phyloP scores from a whole-genome alignment of 1,140 invertebrate genomes.

The Linepithema humile region DNA sequence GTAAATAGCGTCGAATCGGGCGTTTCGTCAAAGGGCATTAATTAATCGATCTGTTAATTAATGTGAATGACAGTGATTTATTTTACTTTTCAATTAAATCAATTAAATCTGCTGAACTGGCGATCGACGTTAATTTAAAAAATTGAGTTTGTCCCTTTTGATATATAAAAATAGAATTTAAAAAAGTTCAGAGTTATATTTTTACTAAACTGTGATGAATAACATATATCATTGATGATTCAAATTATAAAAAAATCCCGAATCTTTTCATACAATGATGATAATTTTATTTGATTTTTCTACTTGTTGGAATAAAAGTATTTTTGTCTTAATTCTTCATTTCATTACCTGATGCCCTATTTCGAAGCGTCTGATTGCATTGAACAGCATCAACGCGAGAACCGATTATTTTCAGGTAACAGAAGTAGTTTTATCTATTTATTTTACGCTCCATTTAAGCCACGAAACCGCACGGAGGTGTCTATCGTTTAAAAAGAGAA shows the following conservation, averaged over 20 bases:
- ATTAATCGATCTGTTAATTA: neutral
- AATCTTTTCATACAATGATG: neutral
- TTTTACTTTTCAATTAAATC: neutral
- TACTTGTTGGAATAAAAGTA: neutral
- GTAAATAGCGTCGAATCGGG: conserved; percentile 41
- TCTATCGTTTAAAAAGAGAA: neutral
- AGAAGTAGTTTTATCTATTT: neutral
- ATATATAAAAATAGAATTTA: neutral
- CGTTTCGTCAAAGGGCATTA: conserved; percentile 13
- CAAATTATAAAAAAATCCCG: neutral
- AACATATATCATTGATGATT: neutral
- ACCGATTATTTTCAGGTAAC: neutral
- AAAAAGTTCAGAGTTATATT: neutral
- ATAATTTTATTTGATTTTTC: neutral
- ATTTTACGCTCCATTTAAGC: neutral
- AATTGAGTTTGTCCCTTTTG: neutral
- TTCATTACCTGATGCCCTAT: neutral
- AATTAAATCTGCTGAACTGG: no score
- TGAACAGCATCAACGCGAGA: neutral
- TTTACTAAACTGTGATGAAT: conserved; percentile 13
- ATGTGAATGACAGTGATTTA: neutral
- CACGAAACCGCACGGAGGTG: neutral
- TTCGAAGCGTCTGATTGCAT: neutral
- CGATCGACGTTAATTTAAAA: neutral
- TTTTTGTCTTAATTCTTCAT: neutral